These are phyloP conservation scores for Cheilosia vernalis DNA, from an alignment of 2,888 invertebrate genomes.

Conservation along the genomic window DNA sequence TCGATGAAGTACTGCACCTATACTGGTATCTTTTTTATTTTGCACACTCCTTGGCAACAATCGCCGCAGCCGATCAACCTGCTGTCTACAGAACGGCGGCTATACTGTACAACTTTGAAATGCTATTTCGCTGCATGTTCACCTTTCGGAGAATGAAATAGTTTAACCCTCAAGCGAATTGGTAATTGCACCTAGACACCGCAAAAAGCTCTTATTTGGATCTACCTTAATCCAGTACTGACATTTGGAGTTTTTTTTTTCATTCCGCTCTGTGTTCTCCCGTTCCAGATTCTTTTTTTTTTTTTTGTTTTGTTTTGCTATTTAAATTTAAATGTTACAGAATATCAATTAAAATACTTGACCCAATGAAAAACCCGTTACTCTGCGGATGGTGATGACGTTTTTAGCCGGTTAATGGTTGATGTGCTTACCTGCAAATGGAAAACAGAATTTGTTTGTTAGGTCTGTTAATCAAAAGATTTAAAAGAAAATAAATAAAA, in stretches of 20 bases:
- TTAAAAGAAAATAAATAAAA: conserved; percentile 12
- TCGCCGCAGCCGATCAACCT: conserved; percentile 47
- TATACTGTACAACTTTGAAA: conserved; percentile 38
- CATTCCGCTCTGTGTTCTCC: conserved; percentile 20
- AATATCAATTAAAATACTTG: conserved; percentile 58
- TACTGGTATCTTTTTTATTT: conserved; percentile 12
- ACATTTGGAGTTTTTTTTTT: conserved; percentile 50
- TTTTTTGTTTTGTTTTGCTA: conserved; percentile 22
- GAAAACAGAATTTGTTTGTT: conserved; percentile 3
- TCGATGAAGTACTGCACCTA: conserved; percentile 58
- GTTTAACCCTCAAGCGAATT: conserved; percentile 56
- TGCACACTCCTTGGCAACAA: conserved; percentile 54
- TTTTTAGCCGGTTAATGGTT: background rate
- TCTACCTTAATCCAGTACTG: conserved; percentile 34
- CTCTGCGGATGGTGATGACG: background rate
- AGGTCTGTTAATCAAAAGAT: background rate
- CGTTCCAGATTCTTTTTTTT: conserved; percentile 2
- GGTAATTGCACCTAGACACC: conserved; percentile 52
- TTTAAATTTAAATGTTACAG: conserved; percentile 58
- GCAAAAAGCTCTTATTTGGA: conserved; percentile 25
- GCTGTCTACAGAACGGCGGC: conserved; percentile 5
- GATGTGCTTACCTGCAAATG: conserved; percentile 47
- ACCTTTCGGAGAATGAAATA: conserved; percentile 63
- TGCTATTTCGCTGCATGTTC: conserved; percentile 63
- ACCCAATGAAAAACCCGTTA: conserved; percentile 50